Conservation (phyloP, 2,113 vertebrate species). For the Danionella cerebrum region DNA sequence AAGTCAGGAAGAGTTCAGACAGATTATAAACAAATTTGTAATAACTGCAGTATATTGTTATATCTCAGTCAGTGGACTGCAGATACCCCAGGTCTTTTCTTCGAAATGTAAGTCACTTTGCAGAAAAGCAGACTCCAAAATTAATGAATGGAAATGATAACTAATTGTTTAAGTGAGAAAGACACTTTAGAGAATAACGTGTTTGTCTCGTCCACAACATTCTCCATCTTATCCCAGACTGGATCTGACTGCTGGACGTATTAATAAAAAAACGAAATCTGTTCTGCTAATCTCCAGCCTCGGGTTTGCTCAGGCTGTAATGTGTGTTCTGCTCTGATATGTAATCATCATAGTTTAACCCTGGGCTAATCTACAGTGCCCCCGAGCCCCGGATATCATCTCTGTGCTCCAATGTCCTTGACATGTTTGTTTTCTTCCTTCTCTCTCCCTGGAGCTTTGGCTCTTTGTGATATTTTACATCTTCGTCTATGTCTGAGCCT, state of each 20-base stretch:
- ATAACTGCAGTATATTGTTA: too few species aligned
- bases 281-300: constrained; percentile 32
- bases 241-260: constrained; percentile 33
- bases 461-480: not conserved
- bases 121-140: too few species aligned
- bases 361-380: constrained; percentile 45
- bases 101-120: too few species aligned
- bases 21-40: too few species aligned
- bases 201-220: constrained; percentile 20
- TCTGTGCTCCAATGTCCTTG: constrained; percentile 40
- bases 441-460: constrained; percentile 11
- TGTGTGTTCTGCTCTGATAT: constrained; percentile 45
- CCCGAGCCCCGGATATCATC: constrained; percentile 33
- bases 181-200: constrained; percentile 5
- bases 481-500: not conserved
- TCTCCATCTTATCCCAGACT: constrained; percentile 37
- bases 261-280: constrained; percentile 33
- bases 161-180: too few species aligned
- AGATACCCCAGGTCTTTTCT: too few species aligned
- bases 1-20: too few species aligned
- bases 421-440: constrained; percentile 36
- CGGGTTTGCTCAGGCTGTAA: constrained; percentile 41
- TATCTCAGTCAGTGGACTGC: too few species aligned
- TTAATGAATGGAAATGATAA: too few species aligned
- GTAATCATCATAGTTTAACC: constrained; percentile 51